Evolutionary conservation across 2,113 vertebrate genomes (phyloP).

Genomic region (Xyrauchen texanus): DNA sequence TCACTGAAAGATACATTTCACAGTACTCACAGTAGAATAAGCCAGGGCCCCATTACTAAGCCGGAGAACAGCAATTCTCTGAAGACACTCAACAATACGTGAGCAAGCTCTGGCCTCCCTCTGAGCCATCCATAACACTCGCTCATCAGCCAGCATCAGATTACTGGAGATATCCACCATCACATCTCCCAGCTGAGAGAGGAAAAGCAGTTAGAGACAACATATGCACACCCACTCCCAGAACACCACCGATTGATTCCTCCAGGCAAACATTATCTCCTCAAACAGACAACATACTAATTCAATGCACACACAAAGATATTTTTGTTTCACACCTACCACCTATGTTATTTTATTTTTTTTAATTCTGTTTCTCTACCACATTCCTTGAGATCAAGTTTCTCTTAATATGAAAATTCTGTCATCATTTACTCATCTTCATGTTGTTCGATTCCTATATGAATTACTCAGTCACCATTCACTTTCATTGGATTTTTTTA

Average conservation of each 20-base stretch:
- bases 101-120: conserved; percentile 89
- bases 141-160: conserved; percentile 93
- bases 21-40: conserved; percentile 84
- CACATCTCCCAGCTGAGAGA: conserved; percentile 88
- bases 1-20: background rate
- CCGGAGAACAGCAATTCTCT: conserved; percentile 83
- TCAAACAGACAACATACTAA: background rate
- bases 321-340: no score
- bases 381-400: no score
- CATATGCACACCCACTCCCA: conserved; percentile 15
- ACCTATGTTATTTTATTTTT: no score
- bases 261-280: background rate
- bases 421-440: no score
- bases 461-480: no score
- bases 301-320: background rate
- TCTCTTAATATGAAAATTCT: no score
- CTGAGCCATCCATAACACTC: conserved; percentile 92
- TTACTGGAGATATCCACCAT: conserved; percentile 97
- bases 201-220: conserved; percentile 19
- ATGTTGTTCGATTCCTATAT: no score
- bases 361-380: no score
- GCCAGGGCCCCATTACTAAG: conserved; percentile 85
- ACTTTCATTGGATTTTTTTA: no score
- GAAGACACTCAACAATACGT: conserved; percentile 86
- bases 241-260: background rate